Base-by-base conservation (phyloP, 1,140 invertebrate species). In the Nasonia giraulti region DNA sequence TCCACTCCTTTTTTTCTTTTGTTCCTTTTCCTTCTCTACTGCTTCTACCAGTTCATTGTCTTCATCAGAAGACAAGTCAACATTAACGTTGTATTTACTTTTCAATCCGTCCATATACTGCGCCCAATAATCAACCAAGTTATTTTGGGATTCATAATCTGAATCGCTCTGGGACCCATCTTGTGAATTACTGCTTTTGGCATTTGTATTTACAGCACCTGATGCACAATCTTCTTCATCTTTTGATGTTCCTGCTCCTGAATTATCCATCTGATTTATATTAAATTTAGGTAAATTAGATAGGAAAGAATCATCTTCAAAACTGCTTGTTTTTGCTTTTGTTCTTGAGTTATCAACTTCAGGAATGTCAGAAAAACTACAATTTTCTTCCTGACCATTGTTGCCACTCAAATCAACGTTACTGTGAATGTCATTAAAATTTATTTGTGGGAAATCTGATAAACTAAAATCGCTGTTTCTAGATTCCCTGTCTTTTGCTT, bases 141-240 rank as follows among this genome's bases (percentile, higher is more conserved):
- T 44, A 77, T 75, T 73, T 76, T 84, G 27, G 6, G 37, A 44
- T 33, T 82, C 44, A 55, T 78, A 74, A 31, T 79, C 47, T 31
- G 68, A 86, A 82, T 86, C 66, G 44, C 17, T 62, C 17, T 62
- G 55, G 6, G 55, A 62, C 17, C 55, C 55, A 62, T 62, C 17
- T 62, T 62, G 55, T 20, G 17, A 62, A 62, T 62, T 62, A 62
- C 14, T 20, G 5, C 20, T 82, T 80, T 85, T 37, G 71, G 89
- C 89, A 17, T 87, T 78, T 11, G 91, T 85, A 37, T 87, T 85
- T 7, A 89, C 88, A 82, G 89, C 86, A 55, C 90, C 85, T n/a
- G 87, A 86, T 8, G 87, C 85, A 17, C 20, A 85, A 23, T 20
- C 55, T 69, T 85, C 71, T 31, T 2, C n/a, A 76, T 83, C 44